Base-by-base conservation (phyloP, 2,888 invertebrate genomes). In the Muscina levida region DNA sequence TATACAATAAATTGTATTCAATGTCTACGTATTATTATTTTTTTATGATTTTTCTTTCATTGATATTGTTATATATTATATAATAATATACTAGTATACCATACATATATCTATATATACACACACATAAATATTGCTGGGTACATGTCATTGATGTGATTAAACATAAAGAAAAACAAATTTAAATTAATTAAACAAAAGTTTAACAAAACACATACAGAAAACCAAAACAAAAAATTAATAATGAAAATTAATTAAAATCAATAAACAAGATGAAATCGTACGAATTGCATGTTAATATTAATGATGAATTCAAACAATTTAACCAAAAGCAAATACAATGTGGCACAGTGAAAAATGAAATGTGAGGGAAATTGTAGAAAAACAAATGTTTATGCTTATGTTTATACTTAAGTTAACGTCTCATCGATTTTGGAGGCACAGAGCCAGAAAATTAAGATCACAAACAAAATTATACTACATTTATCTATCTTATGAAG, bases 101-200 rank as follows among this genome's bases (percentile, higher is more conserved):
- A 59, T 13, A 42, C 15, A 42, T 22, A 13, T 56, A 59, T 22
- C 39, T n/a, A 62, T 37, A 11, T 15, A 39, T 22, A 13, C 26
- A 59, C n/a, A 39, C 11, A 62, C 5, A 62, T 37, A 11, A 19
- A 39, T 39, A 79, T 85, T 85, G 83, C 85, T 86, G 86, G 86
- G 86, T 87, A 87, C 86, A 87, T 87, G 86, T 86, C 86, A 87
- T 86, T 62, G 82, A 67, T 80, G 77, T 80, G 71, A 82, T 79
- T 75, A 68, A 72, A 66, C 48, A 37, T 66, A 59, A 73, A 48
- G n/a, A n/a, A 62, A 51, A 31, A 31, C 31, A 48, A 13, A 68
- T 68, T 59, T 11, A 74, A 70, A 46, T 42, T 22, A 44, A 24
- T 15, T 72, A 51, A 53, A 59, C 70, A 79, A 71, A 65, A 31